Percentiles rank a stretch among this genome's conserved stretches.
phyloP scores from a whole-genome alignment of 2,113 vertebrate species.

The Ceyx cyanopectus region DNA sequence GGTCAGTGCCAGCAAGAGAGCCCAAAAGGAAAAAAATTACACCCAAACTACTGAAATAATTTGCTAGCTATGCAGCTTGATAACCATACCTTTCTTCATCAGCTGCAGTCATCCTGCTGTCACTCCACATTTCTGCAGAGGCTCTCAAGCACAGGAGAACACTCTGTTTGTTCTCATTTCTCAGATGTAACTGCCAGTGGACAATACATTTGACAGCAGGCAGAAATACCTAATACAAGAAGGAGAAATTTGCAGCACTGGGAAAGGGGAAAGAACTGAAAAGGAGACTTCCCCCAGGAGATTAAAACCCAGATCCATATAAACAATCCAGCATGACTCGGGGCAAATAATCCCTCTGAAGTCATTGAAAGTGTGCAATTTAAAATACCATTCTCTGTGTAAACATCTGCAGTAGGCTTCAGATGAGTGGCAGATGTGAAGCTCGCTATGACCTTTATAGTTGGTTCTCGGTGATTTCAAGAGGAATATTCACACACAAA shows the following conservation, averaged over 20 bases:
- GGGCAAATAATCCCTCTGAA: background rate
- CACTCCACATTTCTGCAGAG: background rate
- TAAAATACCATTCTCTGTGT: background rate
- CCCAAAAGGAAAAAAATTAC: background rate
- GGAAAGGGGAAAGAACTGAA: background rate
- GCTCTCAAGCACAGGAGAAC: background rate
- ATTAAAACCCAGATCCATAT: background rate
- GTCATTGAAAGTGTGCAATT: background rate
- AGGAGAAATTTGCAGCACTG: background rate
- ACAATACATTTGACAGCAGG: background rate
- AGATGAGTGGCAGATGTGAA: background rate
- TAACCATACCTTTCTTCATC: background rate
- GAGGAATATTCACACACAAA: background rate
- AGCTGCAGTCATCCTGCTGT: background rate
- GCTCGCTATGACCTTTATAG: fast-evolving
- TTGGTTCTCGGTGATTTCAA: background rate
- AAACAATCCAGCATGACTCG: background rate
- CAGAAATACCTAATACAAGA: background rate
- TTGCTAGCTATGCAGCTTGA: background rate
- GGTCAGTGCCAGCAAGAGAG: background rate
- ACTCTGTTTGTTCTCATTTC: background rate
- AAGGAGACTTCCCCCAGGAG: background rate
- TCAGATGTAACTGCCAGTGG: background rate
- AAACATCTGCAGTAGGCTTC: background rate
- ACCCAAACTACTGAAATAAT: background rate